Evolutionary conservation across 2,888 invertebrate species (phyloP).

Genomic region (Sinopyrophorus schimmeli): DNA sequence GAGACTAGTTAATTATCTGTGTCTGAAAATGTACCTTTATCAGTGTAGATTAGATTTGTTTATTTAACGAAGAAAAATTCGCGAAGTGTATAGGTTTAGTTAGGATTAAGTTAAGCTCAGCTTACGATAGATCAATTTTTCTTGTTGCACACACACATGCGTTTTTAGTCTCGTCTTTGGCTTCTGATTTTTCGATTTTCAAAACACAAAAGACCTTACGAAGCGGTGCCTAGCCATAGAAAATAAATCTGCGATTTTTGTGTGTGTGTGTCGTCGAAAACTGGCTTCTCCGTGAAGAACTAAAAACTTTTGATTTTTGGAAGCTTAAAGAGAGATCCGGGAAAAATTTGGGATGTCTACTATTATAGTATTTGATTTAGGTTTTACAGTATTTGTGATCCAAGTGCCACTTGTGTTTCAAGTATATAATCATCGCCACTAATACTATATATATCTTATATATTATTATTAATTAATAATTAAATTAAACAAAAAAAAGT

Average conservation of each 20-base stretch:
- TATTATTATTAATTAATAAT: conserved; percentile 45
- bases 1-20: conserved; percentile 45
- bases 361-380: conserved; percentile 59
- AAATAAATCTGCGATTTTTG: no score
- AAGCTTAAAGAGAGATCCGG: no score
- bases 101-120: conserved; percentile 48
- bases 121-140: no score
- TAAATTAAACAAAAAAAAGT: no score
- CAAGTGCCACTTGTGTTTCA: conserved; percentile 79
- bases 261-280: no score
- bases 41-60: conserved; percentile 51
- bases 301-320: no score
- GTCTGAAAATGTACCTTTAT: conserved; percentile 56
- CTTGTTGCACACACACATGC: no score
- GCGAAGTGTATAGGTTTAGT: conserved; percentile 44
- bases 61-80: conserved; percentile 43
- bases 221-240: no score
- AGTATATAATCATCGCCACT: conserved; percentile 56
- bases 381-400: conserved; percentile 77
- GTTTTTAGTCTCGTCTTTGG: conserved; percentile 43
- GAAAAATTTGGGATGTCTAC: no score
- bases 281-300: no score
- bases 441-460: conserved; percentile 54
- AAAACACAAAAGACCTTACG: no score
- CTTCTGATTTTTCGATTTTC: conserved; percentile 36